These are phyloP conservation scores for Geodia barretti DNA, from an alignment of 37 sponge, comb jelly and placozoan genomes.

Conservation along the genomic window DNA sequence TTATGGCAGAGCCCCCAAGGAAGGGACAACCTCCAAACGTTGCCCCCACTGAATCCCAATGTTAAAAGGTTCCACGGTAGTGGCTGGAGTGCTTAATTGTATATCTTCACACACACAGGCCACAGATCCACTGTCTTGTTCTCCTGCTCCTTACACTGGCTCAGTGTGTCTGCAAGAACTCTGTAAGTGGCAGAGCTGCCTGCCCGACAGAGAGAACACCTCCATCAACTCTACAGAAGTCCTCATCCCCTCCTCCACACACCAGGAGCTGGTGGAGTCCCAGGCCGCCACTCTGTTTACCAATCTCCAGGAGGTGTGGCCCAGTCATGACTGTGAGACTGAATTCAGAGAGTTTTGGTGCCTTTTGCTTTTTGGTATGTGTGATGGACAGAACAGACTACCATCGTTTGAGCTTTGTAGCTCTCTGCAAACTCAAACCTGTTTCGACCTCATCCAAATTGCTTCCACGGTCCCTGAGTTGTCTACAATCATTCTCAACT, in stretches of 20 bases:
- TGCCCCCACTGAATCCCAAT: too few relatives aligned
- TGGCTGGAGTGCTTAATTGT: too few relatives aligned
- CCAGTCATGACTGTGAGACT: not conserved
- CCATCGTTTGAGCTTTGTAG: not conserved
- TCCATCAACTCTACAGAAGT: too few relatives aligned
- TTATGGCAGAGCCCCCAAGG: too few relatives aligned
- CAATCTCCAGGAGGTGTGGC: not conserved
- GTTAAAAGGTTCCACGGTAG: too few relatives aligned
- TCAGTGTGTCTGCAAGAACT: not conserved
- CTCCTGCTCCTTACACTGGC: not conserved
- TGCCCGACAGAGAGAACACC: not conserved
- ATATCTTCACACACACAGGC: too few relatives aligned
- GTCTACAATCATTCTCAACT: not conserved
- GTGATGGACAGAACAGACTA: not conserved
- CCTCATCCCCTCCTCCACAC: not conserved
- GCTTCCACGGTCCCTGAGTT: not conserved
- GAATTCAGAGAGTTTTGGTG: not conserved
- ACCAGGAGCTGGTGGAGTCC: not conserved
- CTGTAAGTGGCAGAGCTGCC: not conserved
- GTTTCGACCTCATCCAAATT: not conserved
- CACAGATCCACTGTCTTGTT: not conserved
- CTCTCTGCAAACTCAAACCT: not conserved
- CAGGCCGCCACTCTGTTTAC: not conserved
- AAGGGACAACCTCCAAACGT: too few relatives aligned
- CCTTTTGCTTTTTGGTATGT: not conserved